These are phyloP conservation scores for Drosophila multiciliata DNA, from an alignment of 2,888 invertebrate genomes.

Conservation along the genomic window DNA sequence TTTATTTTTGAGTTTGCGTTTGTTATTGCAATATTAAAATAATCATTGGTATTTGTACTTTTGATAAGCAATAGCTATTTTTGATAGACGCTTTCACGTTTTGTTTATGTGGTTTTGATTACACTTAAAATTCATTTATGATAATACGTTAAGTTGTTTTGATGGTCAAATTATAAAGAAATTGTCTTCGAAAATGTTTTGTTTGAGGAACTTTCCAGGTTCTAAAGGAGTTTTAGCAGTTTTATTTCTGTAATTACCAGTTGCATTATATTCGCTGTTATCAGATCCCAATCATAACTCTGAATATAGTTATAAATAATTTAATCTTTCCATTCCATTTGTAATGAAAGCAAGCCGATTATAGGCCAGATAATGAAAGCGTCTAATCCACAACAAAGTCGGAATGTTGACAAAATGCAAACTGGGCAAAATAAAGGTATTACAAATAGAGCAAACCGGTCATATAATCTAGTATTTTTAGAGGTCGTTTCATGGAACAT, in stretches of 20 bases:
- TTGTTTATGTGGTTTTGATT: background rate
- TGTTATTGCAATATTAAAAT: conserved; percentile 31
- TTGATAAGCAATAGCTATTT: conserved; percentile 34
- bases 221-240: too few species aligned
- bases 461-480: conserved; percentile 42
- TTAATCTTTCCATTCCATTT: background rate
- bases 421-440: conserved; percentile 12
- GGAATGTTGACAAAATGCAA: conserved; percentile 22
- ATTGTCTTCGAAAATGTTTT: background rate
- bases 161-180: conserved; percentile 22
- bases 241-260: background rate
- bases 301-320: background rate
- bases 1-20: conserved; percentile 10
- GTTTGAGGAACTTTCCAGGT: background rate
- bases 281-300: background rate
- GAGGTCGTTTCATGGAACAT: conserved; percentile 80
- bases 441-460: conserved; percentile 20
- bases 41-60: conserved; percentile 35
- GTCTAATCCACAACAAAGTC: conserved; percentile 18
- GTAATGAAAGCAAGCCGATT: background rate
- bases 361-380: conserved; percentile 25
- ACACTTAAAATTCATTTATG: background rate
- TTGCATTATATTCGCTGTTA: background rate
- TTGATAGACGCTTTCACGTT: background rate
- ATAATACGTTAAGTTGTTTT: background rate